Evolutionary conservation across 2,888 invertebrate species (phyloP), one percentile per base, ranked within the genome.

Genomic region (Mesorhabditis belari): DNA sequence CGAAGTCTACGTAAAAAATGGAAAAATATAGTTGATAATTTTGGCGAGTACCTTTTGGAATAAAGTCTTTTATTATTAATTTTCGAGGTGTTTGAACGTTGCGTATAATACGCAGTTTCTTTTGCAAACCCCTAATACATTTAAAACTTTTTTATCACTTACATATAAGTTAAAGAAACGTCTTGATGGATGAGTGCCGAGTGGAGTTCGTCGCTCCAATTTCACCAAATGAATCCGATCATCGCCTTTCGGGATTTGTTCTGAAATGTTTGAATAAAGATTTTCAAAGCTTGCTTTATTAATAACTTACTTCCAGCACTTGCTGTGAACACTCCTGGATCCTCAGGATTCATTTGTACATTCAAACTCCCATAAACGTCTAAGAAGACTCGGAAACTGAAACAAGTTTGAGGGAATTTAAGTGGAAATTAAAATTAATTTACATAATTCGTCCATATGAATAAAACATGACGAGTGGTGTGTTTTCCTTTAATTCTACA

Each of bases 101-200:
- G n/a, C n/a, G n/a, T n/a, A n/a, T n/a, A n/a, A n/a, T n/a, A n/a
- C n/a, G n/a, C n/a, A n/a, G n/a, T n/a, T n/a, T n/a, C n/a, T n/a
- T n/a, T n/a, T n/a, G n/a, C n/a, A n/a, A n/a, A n/a, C 6, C 24
- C 51, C 27, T 9, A 5, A 9, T n/a, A 5, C 25, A 19, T 28
- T n/a, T n/a, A 27, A 25, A 5, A 55, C 12, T 25, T 24, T 54
- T 19, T 26, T 17, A 60, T 53, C 52, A 58, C 60, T 58, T 44
- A 70, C 70, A 57, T 62, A 63, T 9, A 71, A 58, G 49, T 71
- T 67, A 50, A 62, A 71, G 55, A 66, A 66, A 55, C 64, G 63
- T 3, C 65, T 63, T 9, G 62, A 57, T 26, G 68, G 68, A 23
- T 65, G 49, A 3, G 70, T 71, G 50, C 70, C 70, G 55, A 71